Percentiles rank a stretch among this genome's conserved stretches.
These are phyloP conservation scores for Paelopatides confundens DNA, from an alignment of 53 echinoderm and acorn worm species.

Conservation along the genomic window DNA sequence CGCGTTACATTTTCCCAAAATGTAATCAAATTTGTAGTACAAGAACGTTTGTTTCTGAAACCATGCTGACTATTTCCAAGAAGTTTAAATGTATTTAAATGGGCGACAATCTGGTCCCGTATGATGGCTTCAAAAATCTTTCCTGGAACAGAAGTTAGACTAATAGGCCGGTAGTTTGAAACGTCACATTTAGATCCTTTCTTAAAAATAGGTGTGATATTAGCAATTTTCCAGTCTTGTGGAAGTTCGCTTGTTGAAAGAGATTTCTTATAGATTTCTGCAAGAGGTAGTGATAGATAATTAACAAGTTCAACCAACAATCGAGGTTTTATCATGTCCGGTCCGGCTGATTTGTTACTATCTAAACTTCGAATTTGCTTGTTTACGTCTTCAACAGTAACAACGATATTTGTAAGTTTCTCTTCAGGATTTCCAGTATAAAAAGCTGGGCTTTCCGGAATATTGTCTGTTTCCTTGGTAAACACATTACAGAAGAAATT, in stretches of 20 bases:
- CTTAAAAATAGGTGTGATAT: neutral
- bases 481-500: neutral
- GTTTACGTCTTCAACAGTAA: too few species aligned
- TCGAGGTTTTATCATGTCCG: too few species aligned
- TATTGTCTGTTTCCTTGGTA: too few species aligned
- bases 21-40: neutral
- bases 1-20: neutral
- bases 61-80: slow-evolving; percentile 10
- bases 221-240: neutral
- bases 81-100: slow-evolving; percentile 1
- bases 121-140: slow-evolving; percentile 28
- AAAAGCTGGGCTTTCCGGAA: too few species aligned
- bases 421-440: too few species aligned
- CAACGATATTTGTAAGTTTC: too few species aligned
- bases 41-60: neutral
- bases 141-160: neutral
- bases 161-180: neutral
- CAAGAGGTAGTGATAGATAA: too few species aligned
- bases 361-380: too few species aligned
- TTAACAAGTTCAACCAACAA: too few species aligned
- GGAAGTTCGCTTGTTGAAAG: neutral
- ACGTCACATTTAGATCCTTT: neutral
- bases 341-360: too few species aligned
- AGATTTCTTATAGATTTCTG: too few species aligned
- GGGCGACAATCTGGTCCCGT: slow-evolving; percentile 10